Percentiles rank a stretch among this genome's conserved stretches.
Conservation (phyloP, 2,888 invertebrate genomes). For the Orthonevra nobilis region DNA sequence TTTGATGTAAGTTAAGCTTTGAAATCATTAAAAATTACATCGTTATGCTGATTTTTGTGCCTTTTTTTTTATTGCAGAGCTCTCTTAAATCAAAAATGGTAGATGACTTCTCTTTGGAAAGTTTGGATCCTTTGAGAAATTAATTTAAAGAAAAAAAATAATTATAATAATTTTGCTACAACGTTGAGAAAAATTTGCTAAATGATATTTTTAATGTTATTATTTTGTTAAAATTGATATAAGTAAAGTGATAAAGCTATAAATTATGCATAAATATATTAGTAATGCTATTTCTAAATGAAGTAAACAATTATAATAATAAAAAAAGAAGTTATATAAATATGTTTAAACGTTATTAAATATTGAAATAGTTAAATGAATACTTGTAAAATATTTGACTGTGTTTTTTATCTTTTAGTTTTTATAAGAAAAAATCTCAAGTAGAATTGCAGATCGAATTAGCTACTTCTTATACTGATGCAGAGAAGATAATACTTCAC, state of each 20-base stretch:
- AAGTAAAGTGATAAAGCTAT: slow-evolving; percentile 70
- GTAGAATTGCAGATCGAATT: too few species aligned
- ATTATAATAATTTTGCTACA: too few species aligned
- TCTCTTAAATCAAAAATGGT: slow-evolving; percentile 83
- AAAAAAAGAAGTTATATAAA: slow-evolving; percentile 33
- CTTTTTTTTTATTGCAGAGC: slow-evolving; percentile 84
- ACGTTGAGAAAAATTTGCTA: slow-evolving; percentile 51
- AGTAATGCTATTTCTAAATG: slow-evolving; percentile 67
- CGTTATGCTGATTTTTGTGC: too few species aligned
- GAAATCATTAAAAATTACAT: background rate
- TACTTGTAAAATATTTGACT: slow-evolving; percentile 39
- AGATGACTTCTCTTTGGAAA: slow-evolving; percentile 96
- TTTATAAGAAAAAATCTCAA: too few species aligned
- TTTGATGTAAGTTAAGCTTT: slow-evolving; percentile 76
- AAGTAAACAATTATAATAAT: slow-evolving; percentile 57
- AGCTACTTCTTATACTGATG: too few species aligned
- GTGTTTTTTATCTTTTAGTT: background rate
- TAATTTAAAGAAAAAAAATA: slow-evolving; percentile 69
- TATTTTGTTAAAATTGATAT: slow-evolving; percentile 69
- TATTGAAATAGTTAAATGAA: slow-evolving; percentile 59
- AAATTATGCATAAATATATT: slow-evolving; percentile 69
- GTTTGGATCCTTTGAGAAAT: slow-evolving; percentile 94
- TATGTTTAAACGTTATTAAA: slow-evolving; percentile 53
- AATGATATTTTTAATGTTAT: slow-evolving; percentile 69
- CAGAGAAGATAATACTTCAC: too few species aligned